phyloP scores from a whole-genome alignment of 2,888 invertebrate genomes.

The Vanessa cardui region DNA sequence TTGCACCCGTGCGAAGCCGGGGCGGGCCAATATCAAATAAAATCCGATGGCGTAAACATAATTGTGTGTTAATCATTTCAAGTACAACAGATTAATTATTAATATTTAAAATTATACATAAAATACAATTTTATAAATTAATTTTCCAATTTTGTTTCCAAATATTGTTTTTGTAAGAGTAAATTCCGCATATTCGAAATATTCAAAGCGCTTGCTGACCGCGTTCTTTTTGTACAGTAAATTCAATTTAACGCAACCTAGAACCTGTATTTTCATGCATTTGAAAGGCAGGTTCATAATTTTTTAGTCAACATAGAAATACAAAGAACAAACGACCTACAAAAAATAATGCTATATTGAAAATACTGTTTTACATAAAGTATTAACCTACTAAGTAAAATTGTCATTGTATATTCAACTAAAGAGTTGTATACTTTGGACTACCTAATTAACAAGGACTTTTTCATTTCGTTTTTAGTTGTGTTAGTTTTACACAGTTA shows the following conservation, averaged over 20 bases:
- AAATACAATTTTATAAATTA: background rate
- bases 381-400: background rate
- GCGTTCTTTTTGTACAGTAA: conserved; percentile 39
- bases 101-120: too few species aligned
- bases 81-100: too few species aligned
- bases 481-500: too few species aligned
- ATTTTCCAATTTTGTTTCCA: background rate
- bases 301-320: background rate
- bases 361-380: background rate
- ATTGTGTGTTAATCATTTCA: too few species aligned
- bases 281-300: conserved; percentile 4
- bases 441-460: too few species aligned
- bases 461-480: too few species aligned
- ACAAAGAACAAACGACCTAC: background rate
- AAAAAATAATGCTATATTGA: too few species aligned
- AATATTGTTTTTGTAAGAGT: background rate
- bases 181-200: background rate
- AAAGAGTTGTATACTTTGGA: too few species aligned
- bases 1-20: too few species aligned
- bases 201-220: conserved; percentile 43
- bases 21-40: too few species aligned
- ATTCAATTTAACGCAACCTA: conserved; percentile 49
- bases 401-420: too few species aligned
- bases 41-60: too few species aligned
- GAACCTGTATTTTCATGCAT: conserved; percentile 20